These are phyloP conservation scores for Halcyon senegalensis DNA, from an alignment of 2,113 vertebrate genomes.

Conservation along the genomic window DNA sequence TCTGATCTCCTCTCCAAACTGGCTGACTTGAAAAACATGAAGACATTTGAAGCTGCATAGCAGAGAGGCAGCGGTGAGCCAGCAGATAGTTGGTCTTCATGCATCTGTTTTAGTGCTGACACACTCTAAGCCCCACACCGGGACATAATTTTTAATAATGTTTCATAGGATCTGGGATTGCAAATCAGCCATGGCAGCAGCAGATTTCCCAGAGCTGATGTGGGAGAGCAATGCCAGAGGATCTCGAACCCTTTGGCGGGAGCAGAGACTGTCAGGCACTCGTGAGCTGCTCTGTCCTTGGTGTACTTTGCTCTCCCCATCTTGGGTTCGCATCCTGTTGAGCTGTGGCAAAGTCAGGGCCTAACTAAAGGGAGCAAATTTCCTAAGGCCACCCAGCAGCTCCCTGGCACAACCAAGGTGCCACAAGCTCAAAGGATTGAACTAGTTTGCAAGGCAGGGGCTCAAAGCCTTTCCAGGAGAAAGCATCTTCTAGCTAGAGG, in stretches of 20 bases:
- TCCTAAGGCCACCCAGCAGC: not conserved
- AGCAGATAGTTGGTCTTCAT: not conserved
- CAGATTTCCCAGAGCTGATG: not conserved
- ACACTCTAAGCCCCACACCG: fast-evolving
- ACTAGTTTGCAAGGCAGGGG: fast-evolving
- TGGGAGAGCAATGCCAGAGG: not conserved
- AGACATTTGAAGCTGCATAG: fast-evolving
- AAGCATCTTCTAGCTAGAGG: not conserved
- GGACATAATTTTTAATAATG: not conserved
- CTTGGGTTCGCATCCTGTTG: not conserved
- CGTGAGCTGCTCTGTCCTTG: not conserved
- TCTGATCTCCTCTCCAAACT: not conserved
- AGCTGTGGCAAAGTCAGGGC: not conserved
- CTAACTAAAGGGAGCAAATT: not conserved
- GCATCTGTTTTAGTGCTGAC: not conserved
- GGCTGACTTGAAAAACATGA: fast-evolving
- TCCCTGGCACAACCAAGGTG: not conserved
- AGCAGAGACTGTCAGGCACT: not conserved
- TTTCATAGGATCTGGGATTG: not conserved
- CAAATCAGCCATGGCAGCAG: fast-evolving
- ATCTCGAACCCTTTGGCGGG: not conserved
- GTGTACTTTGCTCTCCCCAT: not conserved
- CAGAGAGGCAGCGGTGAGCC: not conserved
- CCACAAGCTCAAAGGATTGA: not conserved
- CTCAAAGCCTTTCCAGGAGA: not conserved